Percentiles rank a stretch among this genome's conserved stretches.
phyloP scores from a whole-genome alignment of 2,888 invertebrate species.

The Mimumesa dahlbomi region DNA sequence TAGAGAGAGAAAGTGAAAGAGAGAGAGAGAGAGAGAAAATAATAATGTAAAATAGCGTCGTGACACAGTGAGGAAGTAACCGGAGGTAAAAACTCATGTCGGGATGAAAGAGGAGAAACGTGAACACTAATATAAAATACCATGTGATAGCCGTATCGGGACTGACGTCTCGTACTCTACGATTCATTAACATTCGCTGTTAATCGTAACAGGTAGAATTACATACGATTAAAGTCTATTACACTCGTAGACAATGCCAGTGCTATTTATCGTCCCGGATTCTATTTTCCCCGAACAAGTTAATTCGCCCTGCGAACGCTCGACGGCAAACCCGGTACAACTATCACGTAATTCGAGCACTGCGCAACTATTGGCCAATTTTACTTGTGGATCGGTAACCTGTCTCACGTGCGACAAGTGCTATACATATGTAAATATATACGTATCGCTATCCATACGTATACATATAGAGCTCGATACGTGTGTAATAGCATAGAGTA shows the following conservation, averaged over 20 bases:
- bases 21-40: too few species aligned
- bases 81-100: constrained; percentile 2
- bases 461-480: constrained; percentile 41
- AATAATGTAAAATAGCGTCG: constrained; percentile 23
- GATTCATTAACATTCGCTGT: neutral
- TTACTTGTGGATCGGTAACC: constrained; percentile 55
- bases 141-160: constrained; percentile 40
- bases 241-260: neutral
- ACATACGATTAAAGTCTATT: neutral
- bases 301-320: constrained; percentile 8
- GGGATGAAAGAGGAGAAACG: constrained; percentile 1
- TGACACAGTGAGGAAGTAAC: constrained; percentile 12
- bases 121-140: constrained; percentile 40
- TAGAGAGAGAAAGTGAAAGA: too few species aligned
- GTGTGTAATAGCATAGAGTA: constrained; percentile 57
- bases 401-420: constrained; percentile 59
- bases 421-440: constrained; percentile 38
- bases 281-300: neutral
- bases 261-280: neutral
- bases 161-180: constrained; percentile 17
- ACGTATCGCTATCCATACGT: constrained; percentile 38
- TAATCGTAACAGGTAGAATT: constrained; percentile 3
- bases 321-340: constrained; percentile 40
- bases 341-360: constrained; percentile 67
- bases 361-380: constrained; percentile 80